phyloP scores from a whole-genome alignment of 2,888 invertebrate genomes.

The Xylophagus ater region DNA sequence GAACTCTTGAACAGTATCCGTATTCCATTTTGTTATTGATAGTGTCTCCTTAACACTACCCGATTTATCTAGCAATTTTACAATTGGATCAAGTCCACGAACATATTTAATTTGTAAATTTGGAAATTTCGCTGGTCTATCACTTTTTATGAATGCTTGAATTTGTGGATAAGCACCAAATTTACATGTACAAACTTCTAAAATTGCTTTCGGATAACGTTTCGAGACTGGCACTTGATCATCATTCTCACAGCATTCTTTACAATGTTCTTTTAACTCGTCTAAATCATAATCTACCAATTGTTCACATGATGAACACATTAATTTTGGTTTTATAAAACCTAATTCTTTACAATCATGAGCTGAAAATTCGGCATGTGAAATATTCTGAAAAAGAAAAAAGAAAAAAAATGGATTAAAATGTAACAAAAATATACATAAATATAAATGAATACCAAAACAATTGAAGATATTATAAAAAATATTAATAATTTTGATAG shows the following conservation, averaged over 20 bases:
- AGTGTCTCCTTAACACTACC: slow-evolving; percentile 77
- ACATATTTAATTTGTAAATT: slow-evolving; percentile 88
- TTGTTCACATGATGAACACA: slow-evolving; percentile 83
- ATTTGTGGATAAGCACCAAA: slow-evolving; percentile 97
- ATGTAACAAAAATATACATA: no score
- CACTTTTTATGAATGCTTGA: slow-evolving; percentile 94
- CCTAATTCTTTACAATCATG: slow-evolving; percentile 80
- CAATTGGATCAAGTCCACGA: slow-evolving; percentile 86
- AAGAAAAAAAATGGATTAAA: no score
- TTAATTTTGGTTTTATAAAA: slow-evolving; percentile 71
- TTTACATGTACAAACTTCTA: slow-evolving; percentile 97
- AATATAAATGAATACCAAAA: no score
- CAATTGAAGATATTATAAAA: no score
- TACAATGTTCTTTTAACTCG: slow-evolving; percentile 41
- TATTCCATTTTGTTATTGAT: slow-evolving; percentile 97
- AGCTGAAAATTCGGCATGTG: slow-evolving; percentile 49
- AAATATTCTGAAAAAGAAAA: slow-evolving; percentile 2
- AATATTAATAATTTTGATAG: no score
- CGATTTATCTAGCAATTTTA: slow-evolving; percentile 76
- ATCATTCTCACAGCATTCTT: slow-evolving; percentile 70
- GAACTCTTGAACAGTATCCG: slow-evolving; percentile 95
- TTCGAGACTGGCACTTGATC: slow-evolving; percentile 48
- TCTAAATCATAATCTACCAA: slow-evolving; percentile 51
- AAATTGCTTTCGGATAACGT: slow-evolving; percentile 79
- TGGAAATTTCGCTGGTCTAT: slow-evolving; percentile 77